Conservation (phyloP, 1,140 invertebrate genomes). For the Meloidogyne floridensis region DNA sequence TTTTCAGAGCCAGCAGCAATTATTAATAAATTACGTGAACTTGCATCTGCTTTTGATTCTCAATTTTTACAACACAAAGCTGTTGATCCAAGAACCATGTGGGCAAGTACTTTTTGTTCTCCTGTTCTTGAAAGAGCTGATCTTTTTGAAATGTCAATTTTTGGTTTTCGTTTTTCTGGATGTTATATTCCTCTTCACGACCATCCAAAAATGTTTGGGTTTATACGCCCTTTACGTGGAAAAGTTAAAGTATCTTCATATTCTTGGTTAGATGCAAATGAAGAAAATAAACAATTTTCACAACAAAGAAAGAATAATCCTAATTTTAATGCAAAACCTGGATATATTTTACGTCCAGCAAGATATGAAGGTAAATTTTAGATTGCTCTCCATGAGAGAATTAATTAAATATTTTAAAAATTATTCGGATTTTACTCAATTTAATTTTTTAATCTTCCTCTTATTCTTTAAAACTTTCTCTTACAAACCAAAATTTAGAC, state of each 20-base stretch:
- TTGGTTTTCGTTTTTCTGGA: conserved; percentile 44
- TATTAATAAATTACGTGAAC: conserved; percentile 22
- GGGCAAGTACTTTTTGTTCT: conserved; percentile 28
- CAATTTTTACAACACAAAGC: conserved; percentile 11
- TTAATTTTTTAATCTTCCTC: no score
- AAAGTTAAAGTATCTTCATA: conserved; percentile 37
- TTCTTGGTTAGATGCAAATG: conserved; percentile 37
- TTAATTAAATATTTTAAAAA: no score
- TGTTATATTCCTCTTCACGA: conserved; percentile 47
- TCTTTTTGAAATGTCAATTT: conserved; percentile 39
- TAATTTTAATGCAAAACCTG: background rate
- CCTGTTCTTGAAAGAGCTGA: conserved; percentile 28
- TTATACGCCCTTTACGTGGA: conserved; percentile 41
- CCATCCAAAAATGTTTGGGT: conserved; percentile 51
- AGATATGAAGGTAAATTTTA: conserved; percentile 43
- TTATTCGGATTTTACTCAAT: no score
- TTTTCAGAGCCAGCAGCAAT: background rate
- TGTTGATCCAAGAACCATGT: conserved; percentile 15
- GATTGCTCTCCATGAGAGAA: background rate
- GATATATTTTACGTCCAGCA: conserved; percentile 32
- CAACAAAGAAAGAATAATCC: conserved; percentile 3
- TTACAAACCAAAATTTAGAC: no score
- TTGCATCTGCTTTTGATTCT: conserved; percentile 9
- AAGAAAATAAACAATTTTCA: conserved; percentile 28
- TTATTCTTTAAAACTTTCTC: no score